Base-by-base conservation (phyloP, 2,888 invertebrate species). In the Temnothorax rugatulus region DNA sequence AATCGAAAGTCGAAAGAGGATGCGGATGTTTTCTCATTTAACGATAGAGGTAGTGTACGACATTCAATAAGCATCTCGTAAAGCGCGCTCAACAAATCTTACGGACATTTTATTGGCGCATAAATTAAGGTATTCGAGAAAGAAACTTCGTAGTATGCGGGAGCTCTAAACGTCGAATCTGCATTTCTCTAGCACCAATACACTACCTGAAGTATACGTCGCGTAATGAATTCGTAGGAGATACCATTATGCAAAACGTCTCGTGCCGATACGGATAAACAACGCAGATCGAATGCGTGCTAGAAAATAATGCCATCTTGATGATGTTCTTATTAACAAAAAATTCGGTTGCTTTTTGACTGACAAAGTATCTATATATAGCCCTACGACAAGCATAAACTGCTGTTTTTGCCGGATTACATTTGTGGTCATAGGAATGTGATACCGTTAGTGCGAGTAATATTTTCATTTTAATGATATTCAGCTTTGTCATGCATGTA, bases 31-130 rank as follows among this genome's bases (percentile, higher is more conserved):
- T 68, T 68, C 77, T 68, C 29, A 68, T 68, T 77, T 68, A 50
- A 77, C 44, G 54, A 68, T 57, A 57, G 64, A 44, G 54, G 41
- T n/a, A 61, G 41, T 68, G 68, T 68, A 54, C 29, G 77, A 77
- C 68, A 68, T 77, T 68, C 77, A 77, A 77, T 57, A 77, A 77
- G 76, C 66, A 66, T 76, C 76, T 76, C 76, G 76, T 76, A 76
- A 76, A 76, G 52, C 52, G 50, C 64, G 76, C 38, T 66, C 76
- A 76, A 76, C 76, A 76, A 76, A 76, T 76, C 76, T 76, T 38
- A 66, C 29, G 54, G 68, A 29, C n/a, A 44, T 77, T 68, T 77
- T 77, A 77, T 68, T 68, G 44, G 29, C 69, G 57, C 41, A 68
- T 77, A 77, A 77, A 77, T 77, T 77, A 68, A 77, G 44, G 77